Evolutionary conservation across 2,888 invertebrate species (phyloP).

Genomic region (Leucoma salicis): DNA sequence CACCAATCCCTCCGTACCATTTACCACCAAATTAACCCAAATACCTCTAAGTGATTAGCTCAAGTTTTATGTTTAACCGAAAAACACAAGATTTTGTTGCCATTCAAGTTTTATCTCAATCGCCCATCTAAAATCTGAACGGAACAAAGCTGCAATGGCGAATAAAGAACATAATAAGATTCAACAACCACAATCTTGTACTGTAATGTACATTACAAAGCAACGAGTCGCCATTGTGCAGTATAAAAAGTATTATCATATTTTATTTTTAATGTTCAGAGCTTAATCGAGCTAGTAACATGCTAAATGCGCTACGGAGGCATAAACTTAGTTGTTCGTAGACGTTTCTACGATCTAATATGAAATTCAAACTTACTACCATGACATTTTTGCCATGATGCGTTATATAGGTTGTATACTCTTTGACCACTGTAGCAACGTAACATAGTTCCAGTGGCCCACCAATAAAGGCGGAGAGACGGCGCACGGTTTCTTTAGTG

Average conservation of each 20-base stretch:
- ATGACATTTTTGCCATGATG: too few species aligned
- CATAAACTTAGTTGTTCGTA: neutral
- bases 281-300: constrained; percentile 4
- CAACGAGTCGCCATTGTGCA: constrained; percentile 5
- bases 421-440: too few species aligned
- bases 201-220: constrained; percentile 8
- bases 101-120: neutral
- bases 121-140: neutral
- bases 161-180: constrained; percentile 6
- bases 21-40: too few species aligned
- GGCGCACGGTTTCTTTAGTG: too few species aligned
- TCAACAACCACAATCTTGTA: constrained; percentile 5
- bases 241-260: constrained; percentile 4
- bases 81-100: neutral
- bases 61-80: neutral
- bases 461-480: too few species aligned
- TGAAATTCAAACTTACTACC: neutral
- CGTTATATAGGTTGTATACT: too few species aligned
- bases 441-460: too few species aligned
- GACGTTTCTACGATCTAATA: neutral
- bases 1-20: too few species aligned
- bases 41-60: too few species aligned
- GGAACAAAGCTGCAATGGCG: constrained; percentile 5
- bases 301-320: neutral
- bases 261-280: constrained; percentile 14